Base-by-base conservation (phyloP, 2,888 invertebrate species). In the Drosophila meridionalis region DNA sequence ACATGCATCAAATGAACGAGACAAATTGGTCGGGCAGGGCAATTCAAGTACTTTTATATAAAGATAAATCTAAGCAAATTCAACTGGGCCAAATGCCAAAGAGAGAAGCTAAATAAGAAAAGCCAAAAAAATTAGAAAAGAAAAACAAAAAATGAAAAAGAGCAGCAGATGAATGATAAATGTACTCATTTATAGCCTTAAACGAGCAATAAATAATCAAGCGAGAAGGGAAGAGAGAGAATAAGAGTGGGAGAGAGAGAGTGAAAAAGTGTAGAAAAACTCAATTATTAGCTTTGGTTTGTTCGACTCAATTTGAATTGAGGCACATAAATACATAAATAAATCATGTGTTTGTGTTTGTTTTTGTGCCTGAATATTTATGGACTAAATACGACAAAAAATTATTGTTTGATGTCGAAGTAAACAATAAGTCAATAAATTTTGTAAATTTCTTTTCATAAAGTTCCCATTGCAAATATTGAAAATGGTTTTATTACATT, bases 21-120 rank as follows among this genome's bases (percentile, higher is more conserved):
- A 73, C 79, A 89, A 86, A 86, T 76, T 86, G 73, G 47, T 70
- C 52, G 57, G 69, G 20, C 74, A 45, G 62, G 62, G 59, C 81
- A 63, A 47, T 68, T 63, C 47, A 60, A 74, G 69, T 42, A 62
- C 55, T 69, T 69, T 50, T 36, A 61, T 57, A 56, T 58, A 26
- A 63, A 66, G 50, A 76, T 67, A 78, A 76, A 78, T 80, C 76
- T 62, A 34, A 53, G 61, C 52, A 47, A 47, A 47, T 47, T 47
- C 47, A 28, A 47, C 28, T 47, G 47, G 47, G 47, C 47, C 47
- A 47, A 47, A 12, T 47, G 47, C 47, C 47, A 47, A 53, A 60
- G 26, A 43, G 34, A 36, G 40, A 64, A 65, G 60, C 47, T 60
- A 62, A 64, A 60, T 38, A 40, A 5, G 34, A 28, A 53, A 36